A percentile compares a stretch with the other conserved stretches of the same genome.
Evolutionary conservation across 2,888 invertebrate species (phyloP).

Genomic region (Spatulosminthurus flaviceps): DNA sequence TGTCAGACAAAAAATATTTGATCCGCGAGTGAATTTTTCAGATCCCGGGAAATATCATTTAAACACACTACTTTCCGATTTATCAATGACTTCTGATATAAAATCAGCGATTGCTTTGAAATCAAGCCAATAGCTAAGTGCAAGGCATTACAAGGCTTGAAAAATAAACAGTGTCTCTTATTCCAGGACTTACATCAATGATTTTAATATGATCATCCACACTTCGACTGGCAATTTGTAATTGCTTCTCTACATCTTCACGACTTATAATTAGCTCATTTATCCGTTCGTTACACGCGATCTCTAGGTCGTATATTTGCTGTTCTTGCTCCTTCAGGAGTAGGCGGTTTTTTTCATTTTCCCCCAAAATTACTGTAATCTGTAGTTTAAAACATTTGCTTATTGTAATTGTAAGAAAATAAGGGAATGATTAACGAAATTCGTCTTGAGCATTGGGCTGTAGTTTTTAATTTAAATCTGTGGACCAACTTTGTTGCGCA

Average conservation of each 20-base stretch:
- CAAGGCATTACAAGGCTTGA: background rate
- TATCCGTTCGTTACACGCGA: constrained; percentile 12
- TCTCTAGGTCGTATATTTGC: background rate
- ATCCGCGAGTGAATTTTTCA: too few relatives aligned
- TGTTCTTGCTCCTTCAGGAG: background rate
- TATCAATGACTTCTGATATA: too few relatives aligned
- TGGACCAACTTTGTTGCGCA: constrained; percentile 1
- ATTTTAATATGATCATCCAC: background rate
- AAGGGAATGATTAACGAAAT: too few relatives aligned
- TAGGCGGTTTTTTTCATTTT: constrained; percentile 19
- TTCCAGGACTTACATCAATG: constrained; percentile 23
- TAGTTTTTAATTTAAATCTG: background rate
- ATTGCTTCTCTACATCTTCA: constrained; percentile 16
- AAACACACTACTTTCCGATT: too few relatives aligned
- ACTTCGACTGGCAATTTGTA: background rate
- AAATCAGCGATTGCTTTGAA: too few relatives aligned
- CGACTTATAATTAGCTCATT: background rate
- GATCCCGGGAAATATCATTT: too few relatives aligned
- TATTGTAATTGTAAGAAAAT: background rate
- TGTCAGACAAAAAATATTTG: background rate
- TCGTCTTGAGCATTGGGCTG: too few relatives aligned
- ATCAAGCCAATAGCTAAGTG: too few relatives aligned
- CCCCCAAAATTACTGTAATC: background rate
- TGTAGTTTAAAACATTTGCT: background rate
- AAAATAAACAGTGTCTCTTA: background rate